Percentiles rank a stretch among this genome's conserved stretches.
Evolutionary conservation across 2,797 vertebrate species (phyloP).

Genomic region (Selene dorsalis): DNA sequence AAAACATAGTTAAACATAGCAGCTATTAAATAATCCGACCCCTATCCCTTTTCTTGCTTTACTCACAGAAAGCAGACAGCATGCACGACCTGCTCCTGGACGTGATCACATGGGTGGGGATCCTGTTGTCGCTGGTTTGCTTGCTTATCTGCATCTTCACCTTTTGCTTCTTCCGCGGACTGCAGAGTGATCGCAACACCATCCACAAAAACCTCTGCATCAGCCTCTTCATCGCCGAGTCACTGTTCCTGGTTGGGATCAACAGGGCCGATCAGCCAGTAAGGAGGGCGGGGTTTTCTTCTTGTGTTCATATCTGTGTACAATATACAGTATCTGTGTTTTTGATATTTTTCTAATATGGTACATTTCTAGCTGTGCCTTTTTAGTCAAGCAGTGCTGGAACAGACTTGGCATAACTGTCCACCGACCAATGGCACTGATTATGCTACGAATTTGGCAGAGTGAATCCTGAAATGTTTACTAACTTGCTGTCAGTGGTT

Average conservation of each 20-base stretch:
- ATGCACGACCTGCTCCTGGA: constrained; percentile 96
- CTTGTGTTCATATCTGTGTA: not conserved
- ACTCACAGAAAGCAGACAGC: constrained; percentile 89
- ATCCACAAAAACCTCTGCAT: constrained; percentile 99
- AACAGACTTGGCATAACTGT: constrained; percentile 25
- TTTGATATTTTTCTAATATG: constrained; percentile 16
- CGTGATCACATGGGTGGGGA: constrained; percentile 98
- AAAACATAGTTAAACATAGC: constrained; percentile 15
- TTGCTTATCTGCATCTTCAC: constrained; percentile 99
- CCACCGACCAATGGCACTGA: constrained; percentile 36
- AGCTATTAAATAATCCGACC: not conserved
- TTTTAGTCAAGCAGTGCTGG: constrained; percentile 36
- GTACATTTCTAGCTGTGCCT: constrained; percentile 21
- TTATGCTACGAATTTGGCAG: constrained; percentile 40
- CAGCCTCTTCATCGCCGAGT: constrained; percentile 96
- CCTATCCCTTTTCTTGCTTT: constrained; percentile 10
- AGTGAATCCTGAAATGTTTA: constrained; percentile 55
- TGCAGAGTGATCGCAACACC: constrained; percentile 97
- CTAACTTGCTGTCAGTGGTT: constrained; percentile 54
- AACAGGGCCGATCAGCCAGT: constrained; percentile 97
- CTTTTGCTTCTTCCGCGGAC: constrained; percentile 98
- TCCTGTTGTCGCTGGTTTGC: constrained; percentile 96
- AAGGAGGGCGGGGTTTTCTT: constrained; percentile 65
- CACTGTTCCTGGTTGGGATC: constrained; percentile 96
- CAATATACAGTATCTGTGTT: not conserved